Conservation (phyloP, 2,113 vertebrate genomes). For the Riparia riparia region DNA sequence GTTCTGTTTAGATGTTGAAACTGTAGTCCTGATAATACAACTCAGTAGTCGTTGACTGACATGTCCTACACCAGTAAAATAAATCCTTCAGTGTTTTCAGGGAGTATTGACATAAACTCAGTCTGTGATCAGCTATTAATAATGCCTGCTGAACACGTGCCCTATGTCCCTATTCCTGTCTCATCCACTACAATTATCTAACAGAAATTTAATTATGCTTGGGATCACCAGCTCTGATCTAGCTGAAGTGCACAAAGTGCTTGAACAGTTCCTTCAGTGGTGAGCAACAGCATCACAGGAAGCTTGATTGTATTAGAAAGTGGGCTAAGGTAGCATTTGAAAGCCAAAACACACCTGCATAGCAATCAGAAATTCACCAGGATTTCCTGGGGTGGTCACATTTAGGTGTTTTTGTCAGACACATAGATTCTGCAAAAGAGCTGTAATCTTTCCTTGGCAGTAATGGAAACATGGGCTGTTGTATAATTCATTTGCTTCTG, state of each 20-base stretch:
- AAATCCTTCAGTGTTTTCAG: neutral
- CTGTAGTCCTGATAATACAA: neutral
- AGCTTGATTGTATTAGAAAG: neutral
- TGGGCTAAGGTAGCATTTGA: neutral
- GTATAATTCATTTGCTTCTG: neutral
- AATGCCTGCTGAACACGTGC: neutral
- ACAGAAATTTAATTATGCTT: neutral
- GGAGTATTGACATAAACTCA: neutral
- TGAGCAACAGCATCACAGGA: neutral
- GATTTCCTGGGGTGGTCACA: neutral
- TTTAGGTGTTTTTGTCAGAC: neutral
- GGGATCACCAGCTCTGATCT: neutral
- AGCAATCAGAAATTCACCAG: neutral
- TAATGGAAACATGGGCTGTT: neutral
- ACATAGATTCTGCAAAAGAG: neutral
- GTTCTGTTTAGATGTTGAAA: neutral
- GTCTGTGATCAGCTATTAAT: neutral
- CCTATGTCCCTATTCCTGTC: neutral
- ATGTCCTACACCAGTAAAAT: neutral
- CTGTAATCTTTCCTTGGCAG: neutral
- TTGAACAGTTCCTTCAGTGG: neutral
- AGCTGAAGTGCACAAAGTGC: neutral
- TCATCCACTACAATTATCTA: neutral
- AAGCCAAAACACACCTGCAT: neutral
- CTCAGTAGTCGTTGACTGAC: neutral